Evolutionary conservation across 2,888 invertebrate genomes (phyloP).

Genomic region (Spodoptera littoralis): DNA sequence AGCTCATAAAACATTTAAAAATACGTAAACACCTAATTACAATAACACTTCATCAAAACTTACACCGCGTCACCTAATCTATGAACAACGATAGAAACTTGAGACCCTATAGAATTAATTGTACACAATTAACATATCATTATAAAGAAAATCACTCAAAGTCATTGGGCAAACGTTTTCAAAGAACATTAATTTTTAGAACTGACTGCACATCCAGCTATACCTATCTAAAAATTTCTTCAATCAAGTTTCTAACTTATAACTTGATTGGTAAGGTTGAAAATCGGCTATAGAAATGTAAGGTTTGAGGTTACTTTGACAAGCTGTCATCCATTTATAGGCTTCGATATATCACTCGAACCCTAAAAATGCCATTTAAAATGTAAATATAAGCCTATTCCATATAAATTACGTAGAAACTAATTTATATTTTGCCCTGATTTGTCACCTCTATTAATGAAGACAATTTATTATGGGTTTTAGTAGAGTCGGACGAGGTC

Average conservation of each 20-base stretch:
- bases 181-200: conserved; percentile 34
- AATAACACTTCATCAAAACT: conserved; percentile 42
- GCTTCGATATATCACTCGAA: conserved; percentile 41
- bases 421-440: conserved; percentile 56
- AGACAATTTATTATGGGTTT: conserved; percentile 44
- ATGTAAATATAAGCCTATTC: conserved; percentile 48
- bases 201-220: neutral
- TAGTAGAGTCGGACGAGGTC: conserved; percentile 33
- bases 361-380: conserved; percentile 51
- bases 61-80: conserved; percentile 35
- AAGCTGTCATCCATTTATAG: neutral
- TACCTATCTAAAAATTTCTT: too few relatives aligned
- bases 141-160: conserved; percentile 47
- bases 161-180: conserved; percentile 44
- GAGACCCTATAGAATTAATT: conserved; percentile 49
- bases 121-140: conserved; percentile 50
- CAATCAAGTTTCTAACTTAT: too few relatives aligned
- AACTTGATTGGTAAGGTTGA: too few relatives aligned
- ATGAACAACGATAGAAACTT: conserved; percentile 29
- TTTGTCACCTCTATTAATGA: conserved; percentile 53
- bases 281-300: too few relatives aligned
- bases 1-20: neutral
- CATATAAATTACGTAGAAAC: conserved; percentile 47
- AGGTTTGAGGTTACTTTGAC: too few relatives aligned
- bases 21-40: conserved; percentile 14